Evolutionary conservation across 1,140 invertebrate species (phyloP), one percentile per base, ranked within the genome.

Genomic region (Megalopta genalis): DNA sequence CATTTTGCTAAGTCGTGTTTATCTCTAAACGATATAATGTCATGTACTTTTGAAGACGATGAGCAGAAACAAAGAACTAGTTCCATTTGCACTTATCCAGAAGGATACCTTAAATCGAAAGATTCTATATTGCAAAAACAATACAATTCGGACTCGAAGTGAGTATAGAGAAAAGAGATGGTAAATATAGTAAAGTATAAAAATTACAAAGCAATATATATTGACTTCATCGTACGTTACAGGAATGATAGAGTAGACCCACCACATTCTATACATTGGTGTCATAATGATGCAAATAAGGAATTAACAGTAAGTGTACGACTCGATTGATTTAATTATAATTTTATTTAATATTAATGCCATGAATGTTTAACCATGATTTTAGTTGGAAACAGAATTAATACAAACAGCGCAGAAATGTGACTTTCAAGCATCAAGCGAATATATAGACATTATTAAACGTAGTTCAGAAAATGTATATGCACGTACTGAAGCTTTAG

Each of bases 401-500:
- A 65, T 69, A 79, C 9, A 52, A 83, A 64, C n/a, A 54, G 52
- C 64, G 63, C 62, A 70, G 37, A 73, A 83, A 87, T 82, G 73
- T 76, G 90, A 92, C 49, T 90, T 90, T 85, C 89, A 88, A 87
- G 83, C 90, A 42, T 91, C 91, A 42, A 90, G 85, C 42, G 90
- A 93, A 68, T 93, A 92, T 70, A 91, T 93, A 74, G 90, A 93
- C 84, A 92, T 91, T 14, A 92, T 93, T 65, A 90, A 88, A 86
- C 85, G 88, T 65, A 93, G 92, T 77, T 93, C 92, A 21, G 92
- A 93, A 75, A 92, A 91, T 79, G 92, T 93, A 46, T 93, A 89
- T 75, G 92, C 92, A 75, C 89, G 92, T 46, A 93, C 93, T 2
- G 92, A 93, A 86, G 93, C 93, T 68, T 90, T 93, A 72, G 90